Conservation (phyloP, 2,888 invertebrate species). For the Latheticus oryzae region DNA sequence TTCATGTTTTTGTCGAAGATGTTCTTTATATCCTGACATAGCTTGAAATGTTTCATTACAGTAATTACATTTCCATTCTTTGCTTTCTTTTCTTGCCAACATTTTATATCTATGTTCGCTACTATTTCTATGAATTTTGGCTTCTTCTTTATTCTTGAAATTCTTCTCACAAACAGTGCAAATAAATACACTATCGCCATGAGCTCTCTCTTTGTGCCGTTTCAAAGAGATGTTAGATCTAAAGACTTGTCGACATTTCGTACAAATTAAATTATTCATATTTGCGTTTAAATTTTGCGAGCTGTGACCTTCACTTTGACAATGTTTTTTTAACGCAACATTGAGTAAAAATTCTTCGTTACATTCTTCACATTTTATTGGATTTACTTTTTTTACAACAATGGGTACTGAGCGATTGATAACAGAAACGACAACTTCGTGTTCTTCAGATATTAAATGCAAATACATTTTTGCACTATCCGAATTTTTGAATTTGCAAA, state of each 20-base stretch:
- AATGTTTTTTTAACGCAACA: conserved; percentile 76
- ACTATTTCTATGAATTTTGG: conserved; percentile 75
- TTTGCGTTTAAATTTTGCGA: conserved; percentile 41
- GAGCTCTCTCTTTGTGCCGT: conserved; percentile 73
- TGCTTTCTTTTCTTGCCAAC: conserved; percentile 62
- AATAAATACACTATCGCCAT: conserved; percentile 72
- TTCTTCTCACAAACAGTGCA: conserved; percentile 77
- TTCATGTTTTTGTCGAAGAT: conserved; percentile 72
- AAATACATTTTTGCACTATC: conserved; percentile 74
- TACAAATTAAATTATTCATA: conserved; percentile 74
- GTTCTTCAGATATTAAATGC: conserved; percentile 75
- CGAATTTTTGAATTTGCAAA: conserved; percentile 78
- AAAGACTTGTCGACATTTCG: conserved; percentile 71
- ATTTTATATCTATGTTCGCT: conserved; percentile 74
- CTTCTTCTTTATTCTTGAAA: conserved; percentile 72
- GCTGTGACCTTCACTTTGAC: conserved; percentile 65
- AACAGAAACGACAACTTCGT: conserved; percentile 78
- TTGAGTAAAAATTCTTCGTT: conserved; percentile 78
- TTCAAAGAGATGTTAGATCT: conserved; percentile 75
- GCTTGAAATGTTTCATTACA: conserved; percentile 70
- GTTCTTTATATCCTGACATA: conserved; percentile 71
- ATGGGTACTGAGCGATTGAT: conserved; percentile 86
- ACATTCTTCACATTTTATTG: conserved; percentile 76
- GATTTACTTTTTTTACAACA: conserved; percentile 75
- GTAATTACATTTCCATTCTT: conserved; percentile 71